Base-by-base conservation (phyloP, 2,113 vertebrate genomes). In the Symphodus melops region DNA sequence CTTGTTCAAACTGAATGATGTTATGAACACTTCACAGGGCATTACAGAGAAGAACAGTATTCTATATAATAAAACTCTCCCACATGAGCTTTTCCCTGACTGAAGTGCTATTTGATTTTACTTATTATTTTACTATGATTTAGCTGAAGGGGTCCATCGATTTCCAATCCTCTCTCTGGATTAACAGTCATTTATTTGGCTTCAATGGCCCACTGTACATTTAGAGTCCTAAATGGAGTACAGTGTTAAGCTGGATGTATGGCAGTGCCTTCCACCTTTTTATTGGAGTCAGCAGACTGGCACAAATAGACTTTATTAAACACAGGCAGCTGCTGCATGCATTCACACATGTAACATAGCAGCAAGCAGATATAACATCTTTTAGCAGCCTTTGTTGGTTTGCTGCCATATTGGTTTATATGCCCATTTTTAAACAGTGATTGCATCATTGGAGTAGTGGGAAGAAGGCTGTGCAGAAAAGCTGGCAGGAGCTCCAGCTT, bases 51-150 rank as follows among this genome's bases (percentile, higher is more conserved):
- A 5, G 12, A 46, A 42, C 12, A 25, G 9, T 10, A 16, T 5
- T 68, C 62, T 53, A 44, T 61, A 49, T 12, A 46, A 52, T 8
- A 0, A n/a, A 72, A 65, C 7, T 1, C 1, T 56, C 68, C 75
- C 53, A 14, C 2, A 48, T 41, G 68, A 68, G 57, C 55, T 28
- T 66, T 66, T 59, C 23, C 37, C 9, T 52, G 12, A 54, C 33
- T 9, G 11, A 46, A 74, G 51, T 13, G 49, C 7, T 51, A 3
- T 20, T 51, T 51, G 9, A 51, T 51, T 51, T 51, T 3, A 51
- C 17, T 51, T 8, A 51, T 51, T 49, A 60, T 74, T 75, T 87
- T 37, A 54, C 55, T 53, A 7, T 56, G 72, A 84, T 87, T 74
- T 68, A 82, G 46, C 39, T 46, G 53, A 33, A n/a, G 23, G 2